These are phyloP conservation scores for Orientallactaga sibirica DNA, from an alignment of 2,797 vertebrate genomes.

Conservation along the genomic window DNA sequence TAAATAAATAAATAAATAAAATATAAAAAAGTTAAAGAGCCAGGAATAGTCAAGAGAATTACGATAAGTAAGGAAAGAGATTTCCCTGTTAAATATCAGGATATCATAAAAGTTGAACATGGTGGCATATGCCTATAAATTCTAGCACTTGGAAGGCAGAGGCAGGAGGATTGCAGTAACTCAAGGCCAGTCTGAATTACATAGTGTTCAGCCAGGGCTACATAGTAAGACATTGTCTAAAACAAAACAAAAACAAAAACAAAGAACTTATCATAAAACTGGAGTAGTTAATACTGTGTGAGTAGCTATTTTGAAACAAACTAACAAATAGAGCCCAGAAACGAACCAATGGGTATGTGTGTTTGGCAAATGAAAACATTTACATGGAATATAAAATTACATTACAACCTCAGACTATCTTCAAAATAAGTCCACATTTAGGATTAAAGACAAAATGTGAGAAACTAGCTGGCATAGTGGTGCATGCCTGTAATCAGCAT, in stretches of 20 bases:
- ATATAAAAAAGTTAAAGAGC: neutral
- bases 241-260: no score
- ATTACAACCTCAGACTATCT: neutral
- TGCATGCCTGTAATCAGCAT: no score
- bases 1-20: no score
- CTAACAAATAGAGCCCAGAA: neutral
- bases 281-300: neutral
- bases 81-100: neutral
- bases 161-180: no score
- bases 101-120: no score
- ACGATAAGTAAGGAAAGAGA: neutral
- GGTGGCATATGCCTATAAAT: no score
- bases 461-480: no score
- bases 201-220: no score
- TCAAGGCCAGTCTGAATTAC: no score
- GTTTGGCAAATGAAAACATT: neutral
- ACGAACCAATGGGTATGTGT: neutral
- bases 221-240: no score
- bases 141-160: no score
- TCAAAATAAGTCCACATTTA: neutral
- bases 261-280: neutral
- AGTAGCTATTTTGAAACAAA: neutral
- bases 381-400: neutral
- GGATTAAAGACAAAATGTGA: neutral
- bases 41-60: neutral